Base-by-base conservation (phyloP, 2,113 vertebrate genomes). In the Salvelinus fontinalis region DNA sequence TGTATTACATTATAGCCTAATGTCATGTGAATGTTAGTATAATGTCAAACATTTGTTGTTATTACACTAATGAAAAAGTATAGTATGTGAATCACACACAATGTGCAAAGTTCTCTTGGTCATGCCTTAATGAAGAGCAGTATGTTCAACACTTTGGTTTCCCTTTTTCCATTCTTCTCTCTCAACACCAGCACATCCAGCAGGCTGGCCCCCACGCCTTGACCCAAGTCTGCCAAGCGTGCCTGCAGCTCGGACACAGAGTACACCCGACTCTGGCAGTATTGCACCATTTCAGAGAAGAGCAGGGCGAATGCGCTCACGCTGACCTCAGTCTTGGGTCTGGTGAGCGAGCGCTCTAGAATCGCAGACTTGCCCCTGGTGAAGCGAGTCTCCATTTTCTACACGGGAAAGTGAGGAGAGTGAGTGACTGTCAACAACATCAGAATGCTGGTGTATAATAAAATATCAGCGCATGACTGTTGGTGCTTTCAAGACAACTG, bases 271-370 rank as follows among this genome's bases (percentile, higher is more conserved):
- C 95, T 95, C 94, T 98, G 97, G 74, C 97, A 98, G 89, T 98
- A 97, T 92, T 98, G 97, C 1, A 98, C 96, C 88, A 98, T 95
- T 92, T 98, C 97, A 0, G 97, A 98, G 92, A 98, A 98, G 7
- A 98, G 95, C 18, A 98, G 90, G 0, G 97, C 95, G 27, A 98
- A 98, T 12, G 95, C 94, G 13, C 96, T 96, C 65, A 97, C 90
- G 81, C 94, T 94, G 27, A 98, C 95, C 75, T 98, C 97, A 0
- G 93, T 94, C 86, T 96, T 96, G 0, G 96, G 95, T 9, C 97
- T 91, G 2, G 92, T 93, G 70, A 98, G 89, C 0, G 95, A 93
- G 0, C 96, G 95, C 85, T 98, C 97, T 81, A 98, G 86, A 62
- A 98, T 93, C 1, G 87, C 93, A 0, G 97, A 98, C 76, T 98